Evolutionary conservation across 2,888 invertebrate genomes (phyloP).

Genomic region (Napeogenes inachia): DNA sequence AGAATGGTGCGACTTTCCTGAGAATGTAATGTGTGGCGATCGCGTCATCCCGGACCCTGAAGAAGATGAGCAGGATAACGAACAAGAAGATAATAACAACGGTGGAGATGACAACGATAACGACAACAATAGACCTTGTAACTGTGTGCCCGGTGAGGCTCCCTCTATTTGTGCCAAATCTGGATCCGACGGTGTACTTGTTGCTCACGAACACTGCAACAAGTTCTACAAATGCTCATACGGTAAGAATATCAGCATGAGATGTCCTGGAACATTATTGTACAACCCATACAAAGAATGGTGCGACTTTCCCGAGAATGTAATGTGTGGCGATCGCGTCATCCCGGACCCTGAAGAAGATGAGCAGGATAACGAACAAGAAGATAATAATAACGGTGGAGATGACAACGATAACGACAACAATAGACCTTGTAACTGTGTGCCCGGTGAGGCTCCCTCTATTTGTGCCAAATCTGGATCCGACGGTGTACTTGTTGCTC

Average conservation of each 20-base stretch:
- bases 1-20: slow-evolving; percentile 40
- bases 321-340: slow-evolving; percentile 38
- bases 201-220: slow-evolving; percentile 42
- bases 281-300: slow-evolving; percentile 37
- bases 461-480: slow-evolving; percentile 39
- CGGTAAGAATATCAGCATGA: slow-evolving; percentile 27
- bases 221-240: slow-evolving; percentile 36
- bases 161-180: slow-evolving; percentile 34
- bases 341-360: slow-evolving; percentile 30
- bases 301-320: slow-evolving; percentile 41
- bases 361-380: slow-evolving; percentile 10
- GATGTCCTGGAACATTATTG: slow-evolving; percentile 34
- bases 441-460: background rate
- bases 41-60: slow-evolving; percentile 31
- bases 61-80: slow-evolving; percentile 5
- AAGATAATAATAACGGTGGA: slow-evolving; percentile 6
- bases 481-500: slow-evolving; percentile 27
- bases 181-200: slow-evolving; percentile 35
- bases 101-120: slow-evolving; percentile 9
- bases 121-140: slow-evolving; percentile 20
- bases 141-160: slow-evolving; percentile 33
- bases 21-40: slow-evolving; percentile 39
- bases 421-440: slow-evolving; percentile 29
- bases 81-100: background rate
- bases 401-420: slow-evolving; percentile 20